Percentiles rank a stretch among this genome's conserved stretches.
Conservation (phyloP, 2,888 invertebrate species). For the Apamea sordens region DNA sequence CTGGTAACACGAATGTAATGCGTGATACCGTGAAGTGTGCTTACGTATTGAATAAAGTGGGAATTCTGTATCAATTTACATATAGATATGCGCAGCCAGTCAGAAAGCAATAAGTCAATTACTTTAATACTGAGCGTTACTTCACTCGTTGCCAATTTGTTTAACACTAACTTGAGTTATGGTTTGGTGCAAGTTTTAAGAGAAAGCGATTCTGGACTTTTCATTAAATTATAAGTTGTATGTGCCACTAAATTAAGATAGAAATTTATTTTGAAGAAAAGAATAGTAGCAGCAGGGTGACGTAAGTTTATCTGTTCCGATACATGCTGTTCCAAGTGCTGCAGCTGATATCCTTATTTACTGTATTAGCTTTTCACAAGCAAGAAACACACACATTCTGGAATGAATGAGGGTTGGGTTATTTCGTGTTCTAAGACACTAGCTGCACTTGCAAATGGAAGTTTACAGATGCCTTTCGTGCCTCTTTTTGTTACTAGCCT, state of each 20-base stretch:
- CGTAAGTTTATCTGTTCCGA: not conserved
- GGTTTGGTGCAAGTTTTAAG: constrained; percentile 53
- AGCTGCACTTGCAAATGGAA: not conserved
- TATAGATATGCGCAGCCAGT: constrained; percentile 25
- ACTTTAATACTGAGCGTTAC: constrained; percentile 70
- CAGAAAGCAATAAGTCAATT: constrained; percentile 77
- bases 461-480: not conserved
- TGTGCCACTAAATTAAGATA: not conserved
- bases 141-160: constrained; percentile 71
- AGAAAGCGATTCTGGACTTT: not conserved
- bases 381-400: too few relatives aligned
- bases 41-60: constrained; percentile 6
- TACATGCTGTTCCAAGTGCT: not conserved
- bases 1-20: not conserved
- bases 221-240: not conserved
- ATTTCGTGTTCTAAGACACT: not conserved
- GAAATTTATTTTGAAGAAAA: not conserved
- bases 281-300: not conserved
- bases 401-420: not conserved
- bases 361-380: not conserved
- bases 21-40: not conserved
- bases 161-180: constrained; percentile 57
- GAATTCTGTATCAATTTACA: constrained; percentile 38
- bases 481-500: not conserved
- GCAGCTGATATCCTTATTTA: not conserved